phyloP scores from a whole-genome alignment of 2,888 invertebrate species.

The Caenorhabditis panamensis region DNA sequence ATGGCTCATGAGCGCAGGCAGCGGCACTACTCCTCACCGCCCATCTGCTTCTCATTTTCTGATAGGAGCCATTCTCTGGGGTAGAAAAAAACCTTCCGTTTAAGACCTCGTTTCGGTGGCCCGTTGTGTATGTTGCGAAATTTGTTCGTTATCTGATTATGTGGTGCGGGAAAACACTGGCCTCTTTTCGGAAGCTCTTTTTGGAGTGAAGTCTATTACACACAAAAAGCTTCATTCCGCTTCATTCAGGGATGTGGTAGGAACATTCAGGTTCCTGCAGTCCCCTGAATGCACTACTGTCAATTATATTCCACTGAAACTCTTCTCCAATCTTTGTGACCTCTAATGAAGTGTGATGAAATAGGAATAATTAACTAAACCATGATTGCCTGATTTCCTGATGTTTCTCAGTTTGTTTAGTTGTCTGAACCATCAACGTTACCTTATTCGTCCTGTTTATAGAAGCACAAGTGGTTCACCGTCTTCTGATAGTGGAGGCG shows the following conservation, averaged over 20 bases:
- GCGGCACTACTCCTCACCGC: slow-evolving; percentile 13
- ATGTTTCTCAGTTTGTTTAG: no score
- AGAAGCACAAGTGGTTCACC: no score
- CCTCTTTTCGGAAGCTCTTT: neutral
- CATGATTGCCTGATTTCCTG: no score
- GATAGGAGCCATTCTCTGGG: slow-evolving; percentile 15
- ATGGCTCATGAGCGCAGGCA: slow-evolving; percentile 39
- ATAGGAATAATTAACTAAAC: no score
- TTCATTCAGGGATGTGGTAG: neutral
- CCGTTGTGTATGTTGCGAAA: slow-evolving; percentile 39
- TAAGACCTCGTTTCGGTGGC: neutral
- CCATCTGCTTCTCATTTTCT: slow-evolving; percentile 41
- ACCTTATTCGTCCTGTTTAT: no score
- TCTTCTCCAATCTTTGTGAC: neutral
- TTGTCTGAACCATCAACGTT: no score
- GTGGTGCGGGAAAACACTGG: slow-evolving; percentile 1
- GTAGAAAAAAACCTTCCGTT: neutral
- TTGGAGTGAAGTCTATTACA: slow-evolving; percentile 2
- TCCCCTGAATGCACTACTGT: neutral
- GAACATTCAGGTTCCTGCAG: neutral
- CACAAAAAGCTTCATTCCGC: neutral
- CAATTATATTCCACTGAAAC: neutral
- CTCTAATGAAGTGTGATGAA: no score
- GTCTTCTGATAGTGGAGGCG: no score
- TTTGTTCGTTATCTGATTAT: slow-evolving; percentile 56